phyloP scores from a whole-genome alignment of 2,113 vertebrate genomes.

The Camelus dromedarius region DNA sequence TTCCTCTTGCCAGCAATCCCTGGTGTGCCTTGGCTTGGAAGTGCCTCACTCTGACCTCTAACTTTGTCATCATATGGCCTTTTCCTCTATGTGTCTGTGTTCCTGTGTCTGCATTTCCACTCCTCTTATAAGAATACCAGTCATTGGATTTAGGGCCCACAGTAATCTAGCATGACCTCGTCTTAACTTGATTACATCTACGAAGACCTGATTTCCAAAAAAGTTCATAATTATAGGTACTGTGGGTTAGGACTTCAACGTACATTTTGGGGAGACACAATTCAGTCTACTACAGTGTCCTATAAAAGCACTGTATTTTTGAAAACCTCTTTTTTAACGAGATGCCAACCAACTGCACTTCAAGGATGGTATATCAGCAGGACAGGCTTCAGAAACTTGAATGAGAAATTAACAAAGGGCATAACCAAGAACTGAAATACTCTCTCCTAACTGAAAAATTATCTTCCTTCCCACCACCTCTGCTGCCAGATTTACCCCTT shows the following conservation, averaged over 20 bases:
- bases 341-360: background rate
- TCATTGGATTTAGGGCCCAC: background rate
- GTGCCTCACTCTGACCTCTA: background rate
- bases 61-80: background rate
- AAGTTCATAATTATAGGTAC: background rate
- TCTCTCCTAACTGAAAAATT: background rate
- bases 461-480: background rate
- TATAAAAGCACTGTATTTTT: background rate
- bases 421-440: background rate
- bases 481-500: background rate
- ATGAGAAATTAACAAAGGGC: background rate
- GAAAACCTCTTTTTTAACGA: conserved; percentile 14
- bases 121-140: background rate
- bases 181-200: background rate
- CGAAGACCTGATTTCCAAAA: background rate
- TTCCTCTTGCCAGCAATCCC: background rate
- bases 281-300: background rate
- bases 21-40: background rate
- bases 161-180: background rate
- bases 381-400: background rate
- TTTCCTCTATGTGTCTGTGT: background rate
- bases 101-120: background rate
- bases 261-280: background rate
- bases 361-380: background rate
- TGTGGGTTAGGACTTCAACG: background rate